Conservation (phyloP, 2,113 vertebrate genomes). For the Callipepla squamata region DNA sequence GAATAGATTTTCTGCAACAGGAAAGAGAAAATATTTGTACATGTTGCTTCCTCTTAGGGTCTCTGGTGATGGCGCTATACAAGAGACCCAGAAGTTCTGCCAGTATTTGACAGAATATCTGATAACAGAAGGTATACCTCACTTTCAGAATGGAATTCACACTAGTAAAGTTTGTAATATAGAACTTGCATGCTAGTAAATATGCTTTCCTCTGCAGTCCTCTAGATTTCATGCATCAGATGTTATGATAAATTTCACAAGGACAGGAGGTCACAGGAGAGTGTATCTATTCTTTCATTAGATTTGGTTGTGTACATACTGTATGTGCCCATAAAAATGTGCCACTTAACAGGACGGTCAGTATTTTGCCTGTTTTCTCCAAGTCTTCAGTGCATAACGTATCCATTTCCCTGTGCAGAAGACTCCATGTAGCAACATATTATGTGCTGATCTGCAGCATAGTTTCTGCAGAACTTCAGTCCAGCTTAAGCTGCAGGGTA, state of each 20-base stretch:
- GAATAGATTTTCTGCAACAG: neutral
- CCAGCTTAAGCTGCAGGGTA: neutral
- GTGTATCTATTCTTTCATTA: neutral
- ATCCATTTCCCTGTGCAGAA: neutral
- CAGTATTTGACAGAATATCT: neutral
- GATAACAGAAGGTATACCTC: neutral
- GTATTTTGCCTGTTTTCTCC: neutral
- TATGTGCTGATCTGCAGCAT: neutral
- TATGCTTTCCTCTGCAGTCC: neutral
- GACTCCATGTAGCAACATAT: neutral
- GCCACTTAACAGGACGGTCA: rapidly evolving
- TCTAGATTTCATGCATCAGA: neutral
- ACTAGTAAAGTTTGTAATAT: neutral
- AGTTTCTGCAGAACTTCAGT: neutral
- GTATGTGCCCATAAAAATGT: neutral
- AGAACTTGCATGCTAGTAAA: neutral
- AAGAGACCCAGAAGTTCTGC: neutral
- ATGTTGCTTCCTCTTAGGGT: neutral
- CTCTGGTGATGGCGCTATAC: neutral
- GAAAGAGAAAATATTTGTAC: neutral
- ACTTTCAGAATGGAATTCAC: neutral
- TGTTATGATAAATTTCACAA: neutral
- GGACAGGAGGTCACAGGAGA: neutral
- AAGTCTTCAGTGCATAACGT: neutral
- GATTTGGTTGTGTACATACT: neutral